These are phyloP conservation scores for Dunckerocampus dactyliophorus DNA, from an alignment of 2,113 vertebrate species.

Conservation along the genomic window DNA sequence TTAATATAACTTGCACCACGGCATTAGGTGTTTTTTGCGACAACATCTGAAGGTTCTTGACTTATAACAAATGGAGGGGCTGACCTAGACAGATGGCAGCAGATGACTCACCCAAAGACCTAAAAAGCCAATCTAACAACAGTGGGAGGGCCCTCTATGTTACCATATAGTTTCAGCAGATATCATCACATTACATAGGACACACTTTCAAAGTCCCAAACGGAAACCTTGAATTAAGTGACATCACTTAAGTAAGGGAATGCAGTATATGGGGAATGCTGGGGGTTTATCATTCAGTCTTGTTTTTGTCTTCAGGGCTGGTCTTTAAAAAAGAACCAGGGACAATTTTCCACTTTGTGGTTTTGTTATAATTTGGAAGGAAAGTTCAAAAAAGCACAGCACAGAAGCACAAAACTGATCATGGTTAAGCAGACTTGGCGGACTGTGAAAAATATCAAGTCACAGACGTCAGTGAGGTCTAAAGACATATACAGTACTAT, in stretches of 20 bases:
- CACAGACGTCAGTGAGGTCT: constrained; percentile 5
- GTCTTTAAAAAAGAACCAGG: constrained; percentile 25
- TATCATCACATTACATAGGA: constrained; percentile 22
- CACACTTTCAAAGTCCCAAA: constrained; percentile 13
- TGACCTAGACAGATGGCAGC: not conserved
- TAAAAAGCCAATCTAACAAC: constrained; percentile 8
- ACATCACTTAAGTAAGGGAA: constrained; percentile 11
- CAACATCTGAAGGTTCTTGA: no score
- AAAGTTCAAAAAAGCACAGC: constrained; percentile 32
- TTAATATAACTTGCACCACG: no score
- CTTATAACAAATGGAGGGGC: not conserved
- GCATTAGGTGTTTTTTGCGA: no score
- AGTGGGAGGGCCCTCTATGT: not conserved
- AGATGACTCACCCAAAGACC: constrained; percentile 4
- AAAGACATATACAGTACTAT: not conserved
- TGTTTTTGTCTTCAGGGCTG: constrained; percentile 32
- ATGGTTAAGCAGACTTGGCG: constrained; percentile 2
- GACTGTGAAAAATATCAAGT: constrained; percentile 20
- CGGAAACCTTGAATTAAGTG: constrained; percentile 29
- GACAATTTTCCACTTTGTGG: constrained; percentile 46
- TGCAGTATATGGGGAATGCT: constrained; percentile 4
- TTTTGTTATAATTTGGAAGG: constrained; percentile 37
- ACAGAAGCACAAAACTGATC: constrained; percentile 18
- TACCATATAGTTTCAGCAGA: constrained; percentile 17
- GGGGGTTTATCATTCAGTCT: constrained; percentile 29